Evolutionary conservation across 1,140 invertebrate genomes (phyloP), one percentile per base, ranked within the genome.

Genomic region (Cyclina sinensis): DNA sequence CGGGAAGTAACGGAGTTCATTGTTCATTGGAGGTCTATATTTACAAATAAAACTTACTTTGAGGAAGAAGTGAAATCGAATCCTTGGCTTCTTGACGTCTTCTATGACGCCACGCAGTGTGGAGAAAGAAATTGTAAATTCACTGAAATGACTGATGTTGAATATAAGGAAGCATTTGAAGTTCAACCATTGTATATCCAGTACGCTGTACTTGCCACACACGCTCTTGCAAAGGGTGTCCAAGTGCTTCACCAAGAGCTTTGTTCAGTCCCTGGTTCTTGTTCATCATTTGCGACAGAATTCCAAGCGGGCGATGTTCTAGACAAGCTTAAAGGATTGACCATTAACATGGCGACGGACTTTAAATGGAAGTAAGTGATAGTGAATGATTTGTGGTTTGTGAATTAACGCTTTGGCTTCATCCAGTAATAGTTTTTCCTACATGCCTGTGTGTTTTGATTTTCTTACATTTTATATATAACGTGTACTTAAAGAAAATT

Each of bases 1-100:
- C 12, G 27, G 24, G 16, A 62, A 12, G 35, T 86, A 24, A n/a
- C 30, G 7, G 79, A 90, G 59, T 90, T 90, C 70, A 46, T 27
- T n/a, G 46, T 0, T 9, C 78, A 90, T 39, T 90, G 89, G 89
- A 74, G 39, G 37, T 32, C 51, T 35, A 82, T 83, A 16, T 90
- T 90, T 51, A 86, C 68, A 48, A 90, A 90, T 46, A 46, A 59
- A 43, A 62, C 83, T 0, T 37, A 21, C 7, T 65, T 90, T 48
- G 27, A 79, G 1, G 32, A 73, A 57, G 83, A 86, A 37, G 12
- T 21, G n/a, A 7, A 37, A 3, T 76, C 65, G 0, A 90, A 90
- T 35, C 68, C 39, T 11, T 90, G 83, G 89, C 57, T 90, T 3
- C 18, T 30, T 9, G 76, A 89, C 27, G 74, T 81, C 1, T 86